These are phyloP conservation scores for Agonopterix alstromeriana DNA, from an alignment of 2,888 invertebrate species.

Conservation along the genomic window DNA sequence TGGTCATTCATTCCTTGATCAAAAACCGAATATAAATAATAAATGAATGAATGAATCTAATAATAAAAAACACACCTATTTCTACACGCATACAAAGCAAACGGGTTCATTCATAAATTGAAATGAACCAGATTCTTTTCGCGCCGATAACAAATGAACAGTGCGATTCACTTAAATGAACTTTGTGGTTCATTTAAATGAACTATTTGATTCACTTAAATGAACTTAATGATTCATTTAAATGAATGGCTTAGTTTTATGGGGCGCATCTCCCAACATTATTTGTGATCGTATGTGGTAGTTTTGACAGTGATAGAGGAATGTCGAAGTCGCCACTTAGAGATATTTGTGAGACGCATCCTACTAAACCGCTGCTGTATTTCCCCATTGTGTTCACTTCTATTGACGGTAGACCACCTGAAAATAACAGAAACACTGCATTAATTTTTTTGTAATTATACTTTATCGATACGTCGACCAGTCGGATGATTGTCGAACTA, in stretches of 20 bases:
- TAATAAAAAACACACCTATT: constrained; percentile 24
- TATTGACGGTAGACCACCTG: constrained; percentile 89
- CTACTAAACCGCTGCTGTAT: constrained; percentile 85
- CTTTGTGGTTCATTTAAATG: constrained; percentile 7
- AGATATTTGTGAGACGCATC: constrained; percentile 90
- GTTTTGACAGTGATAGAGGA: constrained; percentile 80
- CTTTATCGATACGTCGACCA: no score
- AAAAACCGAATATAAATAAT: constrained; percentile 11
- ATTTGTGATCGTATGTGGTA: constrained; percentile 78
- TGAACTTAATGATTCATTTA: constrained; percentile 15
- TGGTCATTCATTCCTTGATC: constrained; percentile 28
- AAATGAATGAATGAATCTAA: constrained; percentile 12
- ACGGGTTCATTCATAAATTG: constrained; percentile 12
- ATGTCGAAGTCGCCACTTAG: constrained; percentile 88
- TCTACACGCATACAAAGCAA: constrained; percentile 17
- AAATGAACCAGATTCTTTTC: constrained; percentile 9
- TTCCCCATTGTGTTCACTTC: constrained; percentile 82
- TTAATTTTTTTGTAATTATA: no score
- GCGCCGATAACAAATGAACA: constrained; percentile 16
- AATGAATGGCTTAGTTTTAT: constrained; percentile 26
- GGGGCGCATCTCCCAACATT: constrained; percentile 67
- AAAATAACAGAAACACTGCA: constrained; percentile 13
- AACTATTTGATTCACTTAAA: constrained; percentile 26
- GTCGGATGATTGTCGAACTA: no score
- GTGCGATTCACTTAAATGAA: constrained; percentile 28